Conservation (phyloP, 1,140 invertebrate species). For the Trichoplusia ni region DNA sequence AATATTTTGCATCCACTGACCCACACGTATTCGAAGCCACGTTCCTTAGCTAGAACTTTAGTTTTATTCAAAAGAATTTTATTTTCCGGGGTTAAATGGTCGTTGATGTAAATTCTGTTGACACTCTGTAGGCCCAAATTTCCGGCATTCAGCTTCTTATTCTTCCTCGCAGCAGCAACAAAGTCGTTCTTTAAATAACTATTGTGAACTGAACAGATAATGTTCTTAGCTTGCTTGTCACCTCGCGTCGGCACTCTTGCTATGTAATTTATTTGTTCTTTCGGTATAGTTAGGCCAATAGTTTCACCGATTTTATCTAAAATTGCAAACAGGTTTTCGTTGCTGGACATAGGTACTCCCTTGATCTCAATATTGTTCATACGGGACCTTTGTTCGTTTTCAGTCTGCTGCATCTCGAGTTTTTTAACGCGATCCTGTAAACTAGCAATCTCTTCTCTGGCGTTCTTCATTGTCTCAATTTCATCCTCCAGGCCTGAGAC, state of each 20-base stretch:
- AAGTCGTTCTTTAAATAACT: background rate
- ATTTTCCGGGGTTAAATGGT: background rate
- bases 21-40: conserved; percentile 33
- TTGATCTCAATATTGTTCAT: conserved; percentile 36
- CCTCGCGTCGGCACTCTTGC: conserved; percentile 31
- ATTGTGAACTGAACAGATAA: conserved; percentile 33
- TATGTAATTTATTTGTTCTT: conserved; percentile 39
- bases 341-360: conserved; percentile 16
- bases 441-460: background rate
- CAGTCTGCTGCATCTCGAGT: background rate
- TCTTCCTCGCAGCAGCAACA: conserved; percentile 32
- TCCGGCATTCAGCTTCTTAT: background rate
- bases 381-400: conserved; percentile 33
- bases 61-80: conserved; percentile 33
- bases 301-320: conserved; percentile 24
- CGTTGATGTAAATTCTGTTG: conserved; percentile 32
- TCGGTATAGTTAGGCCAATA: conserved; percentile 19
- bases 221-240: conserved; percentile 22
- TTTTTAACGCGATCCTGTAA: background rate
- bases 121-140: conserved; percentile 25
- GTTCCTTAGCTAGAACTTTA: conserved; percentile 31
- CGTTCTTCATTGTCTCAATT: background rate
- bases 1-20: conserved; percentile 36
- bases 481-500: background rate
- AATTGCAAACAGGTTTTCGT: conserved; percentile 37